These are phyloP conservation scores for Hafferia zeledoni DNA, from an alignment of 2,797 vertebrate species.

Conservation along the genomic window DNA sequence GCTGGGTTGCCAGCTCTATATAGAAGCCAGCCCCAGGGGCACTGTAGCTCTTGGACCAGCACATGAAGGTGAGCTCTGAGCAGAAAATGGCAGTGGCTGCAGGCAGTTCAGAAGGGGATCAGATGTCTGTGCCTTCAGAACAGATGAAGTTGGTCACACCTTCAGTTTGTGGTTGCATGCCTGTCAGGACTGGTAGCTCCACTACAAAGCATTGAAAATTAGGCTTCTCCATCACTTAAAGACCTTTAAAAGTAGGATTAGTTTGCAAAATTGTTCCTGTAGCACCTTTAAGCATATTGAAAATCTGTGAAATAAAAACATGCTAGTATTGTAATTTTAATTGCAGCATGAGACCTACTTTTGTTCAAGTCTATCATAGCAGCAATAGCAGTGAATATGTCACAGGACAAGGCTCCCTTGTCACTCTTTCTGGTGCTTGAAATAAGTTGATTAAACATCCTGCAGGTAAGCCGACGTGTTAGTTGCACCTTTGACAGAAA, in stretches of 20 bases:
- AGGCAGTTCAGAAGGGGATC: not conserved
- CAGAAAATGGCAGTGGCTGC: not conserved
- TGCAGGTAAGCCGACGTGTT: not conserved
- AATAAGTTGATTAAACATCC: not conserved
- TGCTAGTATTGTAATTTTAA: not conserved
- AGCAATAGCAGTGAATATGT: not conserved
- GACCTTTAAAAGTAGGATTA: not conserved
- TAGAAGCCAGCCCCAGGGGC: not conserved
- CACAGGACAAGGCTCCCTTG: not conserved
- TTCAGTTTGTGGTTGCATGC: not conserved
- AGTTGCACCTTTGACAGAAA: conserved; percentile 12
- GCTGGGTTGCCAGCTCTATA: not conserved
- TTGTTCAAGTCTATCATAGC: not conserved
- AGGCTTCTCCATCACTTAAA: not conserved
- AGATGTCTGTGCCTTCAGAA: not conserved
- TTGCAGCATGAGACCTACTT: not conserved
- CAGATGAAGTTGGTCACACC: not conserved
- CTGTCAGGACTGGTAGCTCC: not conserved
- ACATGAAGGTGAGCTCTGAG: not conserved
- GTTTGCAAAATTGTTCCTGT: not conserved
- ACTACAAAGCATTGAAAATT: not conserved
- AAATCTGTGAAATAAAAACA: not conserved
- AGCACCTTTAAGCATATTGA: not conserved
- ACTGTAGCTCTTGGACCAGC: not conserved
- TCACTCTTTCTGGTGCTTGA: not conserved